phyloP scores from a whole-genome alignment of 1,140 invertebrate species.

The Rhyacophila brunnea region DNA sequence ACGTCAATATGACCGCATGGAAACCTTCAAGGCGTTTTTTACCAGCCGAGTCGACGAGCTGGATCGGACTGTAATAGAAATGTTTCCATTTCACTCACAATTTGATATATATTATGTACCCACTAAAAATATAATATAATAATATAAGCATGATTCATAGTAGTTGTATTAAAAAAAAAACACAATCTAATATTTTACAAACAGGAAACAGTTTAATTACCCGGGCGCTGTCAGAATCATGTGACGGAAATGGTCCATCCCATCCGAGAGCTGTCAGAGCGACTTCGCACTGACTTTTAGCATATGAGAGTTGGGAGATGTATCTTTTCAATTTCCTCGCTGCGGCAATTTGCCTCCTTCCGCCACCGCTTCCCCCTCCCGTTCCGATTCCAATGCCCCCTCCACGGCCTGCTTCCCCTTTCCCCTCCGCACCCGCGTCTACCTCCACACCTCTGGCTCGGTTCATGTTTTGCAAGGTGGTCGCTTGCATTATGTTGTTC shows the following conservation, averaged over 20 bases:
- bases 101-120: too few relatives aligned
- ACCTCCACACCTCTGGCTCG: conserved; percentile 76
- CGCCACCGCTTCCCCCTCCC: conserved; percentile 44
- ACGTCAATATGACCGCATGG: too few relatives aligned
- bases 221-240: conserved; percentile 48
- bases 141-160: too few relatives aligned
- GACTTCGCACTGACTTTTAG: conserved; percentile 81
- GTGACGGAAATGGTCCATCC: conserved; percentile 69
- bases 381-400: conserved; percentile 36
- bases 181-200: too few relatives aligned
- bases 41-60: too few relatives aligned
- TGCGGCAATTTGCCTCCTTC: conserved; percentile 70
- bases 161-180: too few relatives aligned
- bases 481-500: conserved; percentile 90
- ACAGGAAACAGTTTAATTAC: conserved; percentile 32
- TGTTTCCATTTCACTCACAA: too few relatives aligned
- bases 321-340: conserved; percentile 71
- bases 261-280: conserved; percentile 74
- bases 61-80: too few relatives aligned
- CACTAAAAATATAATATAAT: too few relatives aligned
- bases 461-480: conserved; percentile 86
- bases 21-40: too few relatives aligned
- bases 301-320: conserved; percentile 80
- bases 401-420: conserved; percentile 15
- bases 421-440: conserved; percentile 62